A percentile compares a stretch with the other conserved stretches of the same genome.
phyloP scores from a whole-genome alignment of 2,888 invertebrate genomes.

The Hartigia nigra region DNA sequence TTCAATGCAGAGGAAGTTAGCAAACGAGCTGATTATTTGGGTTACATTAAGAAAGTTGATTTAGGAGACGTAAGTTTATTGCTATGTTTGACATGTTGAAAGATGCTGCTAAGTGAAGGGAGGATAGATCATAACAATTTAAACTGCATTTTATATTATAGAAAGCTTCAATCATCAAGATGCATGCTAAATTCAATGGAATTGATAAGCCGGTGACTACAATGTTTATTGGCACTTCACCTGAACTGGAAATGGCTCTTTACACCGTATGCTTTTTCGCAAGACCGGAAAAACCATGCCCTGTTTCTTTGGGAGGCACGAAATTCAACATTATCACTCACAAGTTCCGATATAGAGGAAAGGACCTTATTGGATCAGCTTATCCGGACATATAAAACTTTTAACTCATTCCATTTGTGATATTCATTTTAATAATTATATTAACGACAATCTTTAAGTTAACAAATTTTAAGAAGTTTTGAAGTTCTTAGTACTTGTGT shows the following conservation, averaged over 20 bases:
- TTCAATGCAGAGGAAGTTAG: conserved; percentile 81
- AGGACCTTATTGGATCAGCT: conserved; percentile 83
- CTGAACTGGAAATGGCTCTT: conserved; percentile 90
- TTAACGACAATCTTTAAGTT: too few species aligned
- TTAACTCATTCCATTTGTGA: too few species aligned
- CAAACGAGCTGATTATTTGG: conserved; percentile 80
- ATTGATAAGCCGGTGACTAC: conserved; percentile 81
- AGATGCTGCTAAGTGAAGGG: background rate
- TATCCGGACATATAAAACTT: conserved; percentile 78
- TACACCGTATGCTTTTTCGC: conserved; percentile 89
- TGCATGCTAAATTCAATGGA: conserved; percentile 78
- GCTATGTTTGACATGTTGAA: background rate
- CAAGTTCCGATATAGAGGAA: conserved; percentile 79
- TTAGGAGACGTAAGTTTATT: conserved; percentile 75
- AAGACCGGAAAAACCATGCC: conserved; percentile 80
- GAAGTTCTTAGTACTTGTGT: too few species aligned
- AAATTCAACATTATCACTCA: conserved; percentile 80
- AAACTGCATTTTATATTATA: conserved; percentile 65
- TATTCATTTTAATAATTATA: too few species aligned
- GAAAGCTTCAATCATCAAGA: conserved; percentile 82
- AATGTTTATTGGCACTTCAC: conserved; percentile 87
- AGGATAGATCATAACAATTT: too few species aligned
- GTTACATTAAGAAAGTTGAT: conserved; percentile 79
- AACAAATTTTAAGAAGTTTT: too few species aligned
- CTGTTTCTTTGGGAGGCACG: conserved; percentile 77